phyloP scores from a whole-genome alignment of 2,797 vertebrate genomes.

The Eulemur mongoz region DNA sequence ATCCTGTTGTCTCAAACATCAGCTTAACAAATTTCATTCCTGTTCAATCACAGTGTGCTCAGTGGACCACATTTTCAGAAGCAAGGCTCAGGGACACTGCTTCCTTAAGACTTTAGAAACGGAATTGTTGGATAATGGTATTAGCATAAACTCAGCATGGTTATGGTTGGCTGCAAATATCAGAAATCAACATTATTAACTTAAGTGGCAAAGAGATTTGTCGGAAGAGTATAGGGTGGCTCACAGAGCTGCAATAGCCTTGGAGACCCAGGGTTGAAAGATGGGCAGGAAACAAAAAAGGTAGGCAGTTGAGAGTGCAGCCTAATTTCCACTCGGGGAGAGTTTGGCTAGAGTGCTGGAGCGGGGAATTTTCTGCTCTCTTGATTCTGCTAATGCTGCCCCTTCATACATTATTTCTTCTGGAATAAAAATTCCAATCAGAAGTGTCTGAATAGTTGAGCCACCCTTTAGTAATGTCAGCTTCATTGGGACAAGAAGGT shows the following conservation, averaged over 20 bases:
- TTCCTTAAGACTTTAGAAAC: not conserved
- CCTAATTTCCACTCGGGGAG: not conserved
- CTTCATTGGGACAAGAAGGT: not conserved
- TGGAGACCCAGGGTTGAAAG: not conserved
- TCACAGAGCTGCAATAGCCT: not conserved
- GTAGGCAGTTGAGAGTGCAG: too few species aligned
- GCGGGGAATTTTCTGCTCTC: not conserved
- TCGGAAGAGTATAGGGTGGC: not conserved
- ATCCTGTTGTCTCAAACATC: not conserved
- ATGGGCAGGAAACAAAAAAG: not conserved
- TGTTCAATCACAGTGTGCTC: not conserved
- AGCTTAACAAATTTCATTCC: not conserved
- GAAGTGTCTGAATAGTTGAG: not conserved
- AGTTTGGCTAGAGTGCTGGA: not conserved
- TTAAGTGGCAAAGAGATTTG: not conserved
- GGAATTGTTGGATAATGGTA: not conserved
- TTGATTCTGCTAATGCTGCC: not conserved
- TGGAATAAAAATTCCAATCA: not conserved
- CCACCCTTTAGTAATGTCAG: not conserved
- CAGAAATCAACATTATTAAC: not conserved
- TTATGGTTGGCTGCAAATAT: not conserved
- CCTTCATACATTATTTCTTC: not conserved
- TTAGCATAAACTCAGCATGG: not conserved
- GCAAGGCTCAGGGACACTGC: not conserved
- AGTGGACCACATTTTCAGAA: not conserved